Percentiles rank a stretch among this genome's conserved stretches.
phyloP scores from a whole-genome alignment of 2,797 vertebrate genomes.

The Diplodus sargus region DNA sequence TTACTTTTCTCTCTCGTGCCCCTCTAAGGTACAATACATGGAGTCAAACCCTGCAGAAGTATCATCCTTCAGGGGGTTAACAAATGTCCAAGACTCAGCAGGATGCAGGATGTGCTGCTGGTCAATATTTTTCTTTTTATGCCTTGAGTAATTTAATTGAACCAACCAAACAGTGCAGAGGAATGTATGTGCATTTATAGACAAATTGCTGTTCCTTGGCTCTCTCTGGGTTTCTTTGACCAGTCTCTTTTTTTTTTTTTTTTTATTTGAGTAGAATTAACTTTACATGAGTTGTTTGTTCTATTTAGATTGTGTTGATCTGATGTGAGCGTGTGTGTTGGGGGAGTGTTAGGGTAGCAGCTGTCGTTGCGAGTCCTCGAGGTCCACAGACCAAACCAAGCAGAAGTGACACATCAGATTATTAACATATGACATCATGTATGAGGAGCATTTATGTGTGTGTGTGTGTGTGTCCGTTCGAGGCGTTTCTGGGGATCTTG shows the following conservation, averaged over 20 bases:
- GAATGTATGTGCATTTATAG: too few relatives aligned
- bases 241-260: neutral
- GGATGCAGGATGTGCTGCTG: neutral
- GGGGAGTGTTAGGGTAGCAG: slow-evolving; percentile 39
- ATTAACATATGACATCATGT: neutral
- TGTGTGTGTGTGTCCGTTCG: neutral
- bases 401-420: slow-evolving; percentile 45
- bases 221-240: neutral
- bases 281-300: neutral
- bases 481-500: neutral
- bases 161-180: neutral
- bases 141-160: neutral
- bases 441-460: neutral
- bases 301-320: neutral
- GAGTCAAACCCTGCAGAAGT: neutral
- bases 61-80: neutral
- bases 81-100: neutral
- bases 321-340: neutral
- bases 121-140: neutral
- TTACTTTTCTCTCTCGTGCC: too few relatives aligned
- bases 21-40: neutral
- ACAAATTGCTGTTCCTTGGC: too few relatives aligned
- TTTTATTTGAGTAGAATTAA: neutral
- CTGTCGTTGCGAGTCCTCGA: slow-evolving; percentile 46
- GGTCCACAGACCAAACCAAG: slow-evolving; percentile 31